Evolutionary conservation across 2,797 vertebrate genomes (phyloP).

Genomic region (Gambusia yucatana): DNA sequence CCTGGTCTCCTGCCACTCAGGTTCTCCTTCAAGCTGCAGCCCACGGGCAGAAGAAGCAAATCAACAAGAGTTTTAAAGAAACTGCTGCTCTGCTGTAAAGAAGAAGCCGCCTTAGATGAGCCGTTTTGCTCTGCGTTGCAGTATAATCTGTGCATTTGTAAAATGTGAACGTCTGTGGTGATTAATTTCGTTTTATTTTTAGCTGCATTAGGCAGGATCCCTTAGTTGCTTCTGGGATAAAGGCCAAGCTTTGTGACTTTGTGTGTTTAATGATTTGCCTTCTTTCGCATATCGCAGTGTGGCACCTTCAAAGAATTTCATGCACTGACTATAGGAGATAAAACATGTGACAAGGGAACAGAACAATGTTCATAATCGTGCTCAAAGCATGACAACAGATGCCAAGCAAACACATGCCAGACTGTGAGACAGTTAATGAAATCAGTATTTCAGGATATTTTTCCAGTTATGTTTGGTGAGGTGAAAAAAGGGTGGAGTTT

Average conservation of each 20-base stretch:
- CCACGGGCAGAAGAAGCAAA: conserved; percentile 10
- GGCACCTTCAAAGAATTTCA: conserved; percentile 8
- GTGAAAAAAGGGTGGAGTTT: conserved; percentile 1
- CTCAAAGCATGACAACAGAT: background rate
- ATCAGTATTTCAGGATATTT: background rate
- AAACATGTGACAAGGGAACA: conserved; percentile 3
- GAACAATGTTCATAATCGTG: background rate
- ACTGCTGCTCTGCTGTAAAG: conserved; percentile 9
- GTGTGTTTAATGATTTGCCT: background rate
- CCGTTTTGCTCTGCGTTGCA: conserved; percentile 14
- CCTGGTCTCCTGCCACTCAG: conserved; percentile 11
- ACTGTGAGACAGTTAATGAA: background rate
- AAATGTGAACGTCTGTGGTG: conserved; percentile 31
- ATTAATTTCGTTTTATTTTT: conserved; percentile 3
- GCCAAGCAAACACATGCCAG: conserved; percentile 8
- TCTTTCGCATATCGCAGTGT: conserved; percentile 3
- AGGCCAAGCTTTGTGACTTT: background rate
- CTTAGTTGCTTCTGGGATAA: background rate
- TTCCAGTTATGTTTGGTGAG: background rate
- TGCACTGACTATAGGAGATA: conserved; percentile 14
- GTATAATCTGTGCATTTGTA: conserved; percentile 18
- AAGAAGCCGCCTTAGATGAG: conserved; percentile 12
- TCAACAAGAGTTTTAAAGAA: conserved; percentile 28
- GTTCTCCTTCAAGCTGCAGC: conserved; percentile 1
- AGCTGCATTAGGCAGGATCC: background rate